Evolutionary conservation across 2,888 invertebrate genomes (phyloP).

Genomic region (Phoenoteleia sp.): DNA sequence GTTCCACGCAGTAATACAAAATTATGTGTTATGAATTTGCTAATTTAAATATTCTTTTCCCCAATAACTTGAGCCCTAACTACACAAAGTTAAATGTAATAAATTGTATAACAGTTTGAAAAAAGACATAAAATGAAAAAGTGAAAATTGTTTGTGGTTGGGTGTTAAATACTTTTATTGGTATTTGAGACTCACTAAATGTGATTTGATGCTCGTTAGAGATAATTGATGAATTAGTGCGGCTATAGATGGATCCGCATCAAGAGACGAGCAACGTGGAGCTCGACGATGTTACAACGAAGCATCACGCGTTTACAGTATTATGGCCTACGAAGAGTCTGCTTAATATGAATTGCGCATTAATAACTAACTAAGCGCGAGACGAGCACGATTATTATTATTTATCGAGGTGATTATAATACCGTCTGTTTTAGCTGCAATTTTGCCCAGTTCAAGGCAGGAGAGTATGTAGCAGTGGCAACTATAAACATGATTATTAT

Average conservation of each 20-base stretch:
- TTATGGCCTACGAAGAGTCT: slow-evolving; percentile 76
- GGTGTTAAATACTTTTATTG: slow-evolving; percentile 47
- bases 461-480: no score
- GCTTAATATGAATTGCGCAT: slow-evolving; percentile 86
- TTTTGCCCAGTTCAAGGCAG: no score
- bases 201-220: slow-evolving; percentile 58
- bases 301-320: slow-evolving; percentile 62
- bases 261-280: slow-evolving; percentile 39
- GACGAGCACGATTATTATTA: slow-evolving; percentile 84
- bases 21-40: no score
- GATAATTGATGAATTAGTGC: slow-evolving; percentile 69
- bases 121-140: not conserved
- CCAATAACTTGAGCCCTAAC: no score
- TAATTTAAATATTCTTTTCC: no score
- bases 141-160: slow-evolving; percentile 6
- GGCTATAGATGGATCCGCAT: slow-evolving; percentile 38
- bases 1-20: no score
- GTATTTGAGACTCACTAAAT: slow-evolving; percentile 43
- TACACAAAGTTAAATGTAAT: no score
- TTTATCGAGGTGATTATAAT: slow-evolving; percentile 86
- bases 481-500: no score
- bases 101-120: not conserved
- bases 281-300: not conserved
- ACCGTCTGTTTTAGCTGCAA: slow-evolving; percentile 78
- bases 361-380: slow-evolving; percentile 84